Conservation (phyloP, 2,888 invertebrate species). For the Pedicia rivosa region DNA sequence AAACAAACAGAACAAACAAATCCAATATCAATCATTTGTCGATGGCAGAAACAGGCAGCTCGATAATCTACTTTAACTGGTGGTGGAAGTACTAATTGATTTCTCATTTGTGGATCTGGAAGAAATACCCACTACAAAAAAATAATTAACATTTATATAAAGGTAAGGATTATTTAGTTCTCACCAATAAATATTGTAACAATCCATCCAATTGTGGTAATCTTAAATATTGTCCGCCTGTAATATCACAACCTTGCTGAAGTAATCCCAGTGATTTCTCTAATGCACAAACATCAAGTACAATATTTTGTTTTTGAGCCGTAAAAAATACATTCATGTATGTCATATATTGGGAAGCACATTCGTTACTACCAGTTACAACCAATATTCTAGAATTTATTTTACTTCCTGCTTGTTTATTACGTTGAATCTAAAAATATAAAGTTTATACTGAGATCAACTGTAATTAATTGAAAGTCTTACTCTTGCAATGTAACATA, state of each 20-base stretch:
- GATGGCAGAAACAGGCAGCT: constrained; percentile 95
- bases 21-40: constrained; percentile 87
- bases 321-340: constrained; percentile 98
- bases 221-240: constrained; percentile 80
- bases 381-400: constrained; percentile 66
- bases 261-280: constrained; percentile 80
- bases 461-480: constrained; percentile 13
- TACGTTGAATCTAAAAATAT: constrained; percentile 35
- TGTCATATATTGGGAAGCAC: constrained; percentile 91
- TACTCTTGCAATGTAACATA: constrained; percentile 74
- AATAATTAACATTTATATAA: too few species aligned
- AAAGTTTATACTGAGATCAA: constrained; percentile 2
- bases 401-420: constrained; percentile 43
- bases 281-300: constrained; percentile 84
- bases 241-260: constrained; percentile 95
- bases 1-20: constrained; percentile 96
- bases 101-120: constrained; percentile 64
- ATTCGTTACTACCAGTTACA: constrained; percentile 80
- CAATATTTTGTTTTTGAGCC: constrained; percentile 73
- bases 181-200: constrained; percentile 28
- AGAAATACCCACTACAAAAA: constrained; percentile 96
- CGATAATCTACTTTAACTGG: constrained; percentile 87
- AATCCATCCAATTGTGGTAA: constrained; percentile 76
- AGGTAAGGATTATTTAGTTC: too few species aligned
- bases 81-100: constrained; percentile 73